Evolutionary conservation across 2,113 vertebrate species (phyloP).

Genomic region (Lepus timidus): DNA sequence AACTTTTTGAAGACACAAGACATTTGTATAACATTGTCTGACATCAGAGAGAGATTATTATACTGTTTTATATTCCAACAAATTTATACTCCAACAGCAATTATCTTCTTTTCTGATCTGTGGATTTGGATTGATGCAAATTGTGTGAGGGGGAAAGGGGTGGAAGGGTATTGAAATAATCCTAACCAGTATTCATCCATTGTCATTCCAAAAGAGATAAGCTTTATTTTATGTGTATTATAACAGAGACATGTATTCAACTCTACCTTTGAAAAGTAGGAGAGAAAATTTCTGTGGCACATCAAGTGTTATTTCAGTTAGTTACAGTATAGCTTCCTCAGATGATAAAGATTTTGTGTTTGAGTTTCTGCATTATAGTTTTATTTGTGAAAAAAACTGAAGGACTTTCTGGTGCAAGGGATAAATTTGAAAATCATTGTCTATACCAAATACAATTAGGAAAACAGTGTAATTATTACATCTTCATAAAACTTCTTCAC

Average conservation of each 20-base stretch:
- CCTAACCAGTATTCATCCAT: constrained; percentile 46
- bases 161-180: neutral
- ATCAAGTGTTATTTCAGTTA: constrained; percentile 41
- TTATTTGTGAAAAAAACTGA: constrained; percentile 39
- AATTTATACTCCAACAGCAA: neutral
- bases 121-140: neutral
- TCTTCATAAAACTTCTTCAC: constrained; percentile 40
- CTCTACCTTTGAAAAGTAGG: constrained; percentile 43
- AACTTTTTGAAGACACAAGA: too few species aligned
- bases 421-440: constrained; percentile 33
- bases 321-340: neutral
- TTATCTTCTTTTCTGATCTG: constrained; percentile 21
- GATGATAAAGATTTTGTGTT: constrained; percentile 26
- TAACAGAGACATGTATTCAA: constrained; percentile 47
- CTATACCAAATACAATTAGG: constrained; percentile 33
- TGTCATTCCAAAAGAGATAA: constrained; percentile 17
- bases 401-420: neutral
- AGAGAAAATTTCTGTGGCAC: neutral
- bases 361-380: constrained; percentile 33
- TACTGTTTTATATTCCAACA: neutral
- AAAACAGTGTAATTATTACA: neutral
- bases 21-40: neutral
- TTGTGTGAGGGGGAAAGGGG: neutral
- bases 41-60: neutral
- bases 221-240: constrained; percentile 20